Evolutionary conservation across 2,888 invertebrate genomes (phyloP).

Genomic region (Cantharis rustica): DNA sequence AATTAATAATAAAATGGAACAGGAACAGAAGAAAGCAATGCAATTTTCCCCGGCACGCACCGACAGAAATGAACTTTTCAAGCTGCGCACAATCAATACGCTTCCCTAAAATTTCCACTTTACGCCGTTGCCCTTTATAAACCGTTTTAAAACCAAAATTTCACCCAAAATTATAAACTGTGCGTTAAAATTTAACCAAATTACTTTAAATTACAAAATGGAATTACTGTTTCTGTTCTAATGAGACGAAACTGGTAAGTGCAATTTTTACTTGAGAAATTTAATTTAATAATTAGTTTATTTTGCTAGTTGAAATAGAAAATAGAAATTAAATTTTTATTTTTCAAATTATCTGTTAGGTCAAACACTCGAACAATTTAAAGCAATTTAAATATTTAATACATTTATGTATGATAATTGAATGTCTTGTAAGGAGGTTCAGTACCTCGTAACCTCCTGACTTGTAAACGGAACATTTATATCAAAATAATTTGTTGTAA

Average conservation of each 20-base stretch:
- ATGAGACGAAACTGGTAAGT: background rate
- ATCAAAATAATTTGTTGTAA: background rate
- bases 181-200: background rate
- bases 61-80: conserved; percentile 14
- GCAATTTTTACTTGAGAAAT: background rate
- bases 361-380: background rate
- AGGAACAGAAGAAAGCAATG: conserved; percentile 1
- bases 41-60: conserved; percentile 30
- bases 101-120: conserved; percentile 40
- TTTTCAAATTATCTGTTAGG: background rate
- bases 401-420: background rate
- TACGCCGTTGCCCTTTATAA: conserved; percentile 41
- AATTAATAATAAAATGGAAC: background rate
- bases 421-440: background rate
- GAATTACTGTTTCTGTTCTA: background rate
- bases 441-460: background rate
- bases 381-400: background rate
- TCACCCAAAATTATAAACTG: background rate
- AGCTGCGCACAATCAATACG: conserved; percentile 51
- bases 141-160: conserved; percentile 22
- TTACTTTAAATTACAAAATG: background rate
- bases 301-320: background rate
- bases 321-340: background rate
- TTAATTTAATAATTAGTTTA: background rate
- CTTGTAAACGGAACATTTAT: background rate